Evolutionary conservation across 1,140 invertebrate species (phyloP).

Genomic region (Frieseomelitta varia): DNA sequence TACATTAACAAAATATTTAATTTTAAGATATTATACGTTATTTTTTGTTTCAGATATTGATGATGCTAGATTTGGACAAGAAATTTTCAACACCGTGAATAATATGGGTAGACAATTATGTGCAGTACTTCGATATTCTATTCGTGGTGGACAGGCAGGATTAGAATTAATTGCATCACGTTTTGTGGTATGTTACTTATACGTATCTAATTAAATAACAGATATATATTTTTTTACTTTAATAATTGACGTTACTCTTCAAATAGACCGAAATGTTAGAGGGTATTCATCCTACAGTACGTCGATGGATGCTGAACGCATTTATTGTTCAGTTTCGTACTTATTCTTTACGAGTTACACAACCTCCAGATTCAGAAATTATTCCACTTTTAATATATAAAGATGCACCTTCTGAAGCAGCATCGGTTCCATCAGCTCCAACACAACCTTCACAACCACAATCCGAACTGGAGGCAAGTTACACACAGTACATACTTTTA

Average conservation of each 20-base stretch:
- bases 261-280: conserved; percentile 55
- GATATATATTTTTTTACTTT: background rate
- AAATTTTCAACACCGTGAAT: conserved; percentile 57
- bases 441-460: conserved; percentile 41
- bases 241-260: conserved; percentile 33
- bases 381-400: conserved; percentile 68
- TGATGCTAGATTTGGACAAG: conserved; percentile 64
- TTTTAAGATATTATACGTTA: background rate
- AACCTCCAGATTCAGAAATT: conserved; percentile 64
- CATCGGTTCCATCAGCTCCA: conserved; percentile 34
- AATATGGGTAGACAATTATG: conserved; percentile 64
- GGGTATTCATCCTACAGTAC: conserved; percentile 46
- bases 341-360: conserved; percentile 56
- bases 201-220: background rate
- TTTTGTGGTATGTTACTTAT: conserved; percentile 63
- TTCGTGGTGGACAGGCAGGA: conserved; percentile 60
- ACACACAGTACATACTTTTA: background rate
- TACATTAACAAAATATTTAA: background rate
- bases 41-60: conserved; percentile 56
- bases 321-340: conserved; percentile 60
- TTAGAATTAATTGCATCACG: conserved; percentile 63
- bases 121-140: conserved; percentile 66
- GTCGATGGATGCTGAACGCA: conserved; percentile 53
- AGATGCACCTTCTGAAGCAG: conserved; percentile 34
- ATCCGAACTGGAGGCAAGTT: conserved; percentile 67